A percentile compares a stretch with the other conserved stretches of the same genome.
These are phyloP conservation scores for Drosophila atripex DNA, from an alignment of 2,888 invertebrate species.

Conservation along the genomic window DNA sequence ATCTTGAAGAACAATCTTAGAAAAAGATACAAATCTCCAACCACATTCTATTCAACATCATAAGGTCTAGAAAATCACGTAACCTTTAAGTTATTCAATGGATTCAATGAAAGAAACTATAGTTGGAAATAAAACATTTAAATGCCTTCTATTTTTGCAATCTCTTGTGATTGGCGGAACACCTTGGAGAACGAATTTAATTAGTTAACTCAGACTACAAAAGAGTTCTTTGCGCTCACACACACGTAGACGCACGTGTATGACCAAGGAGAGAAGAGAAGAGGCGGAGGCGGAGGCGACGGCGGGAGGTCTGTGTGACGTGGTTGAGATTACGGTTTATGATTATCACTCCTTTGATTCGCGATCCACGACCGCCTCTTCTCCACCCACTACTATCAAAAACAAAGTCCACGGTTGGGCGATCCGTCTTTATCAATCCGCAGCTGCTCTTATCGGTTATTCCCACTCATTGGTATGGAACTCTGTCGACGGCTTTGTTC, in stretches of 20 bases:
- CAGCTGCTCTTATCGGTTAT: conserved; percentile 36
- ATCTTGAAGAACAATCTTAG: no score
- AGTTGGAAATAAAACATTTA: neutral
- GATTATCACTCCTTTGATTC: conserved; percentile 17
- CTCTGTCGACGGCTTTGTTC: neutral
- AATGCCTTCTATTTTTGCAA: conserved; percentile 3
- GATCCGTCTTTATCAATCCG: conserved; percentile 16
- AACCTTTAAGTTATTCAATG: conserved; percentile 1
- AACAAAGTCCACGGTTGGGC: conserved; percentile 21
- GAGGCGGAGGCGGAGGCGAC: neutral
- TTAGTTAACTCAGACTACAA: conserved; percentile 23
- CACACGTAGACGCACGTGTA: conserved; percentile 8
- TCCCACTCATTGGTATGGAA: conserved; percentile 8
- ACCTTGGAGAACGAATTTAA: conserved; percentile 14
- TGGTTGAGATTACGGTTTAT: conserved; percentile 20
- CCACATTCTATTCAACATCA: no score
- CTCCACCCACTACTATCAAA: conserved; percentile 37
- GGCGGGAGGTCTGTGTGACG: conserved; percentile 14
- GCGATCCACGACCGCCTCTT: neutral
- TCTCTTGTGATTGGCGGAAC: conserved; percentile 5
- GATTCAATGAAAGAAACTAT: neutral
- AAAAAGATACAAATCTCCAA: no score
- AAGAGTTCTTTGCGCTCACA: conserved; percentile 22
- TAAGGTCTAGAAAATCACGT: neutral
- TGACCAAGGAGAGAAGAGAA: neutral